Conservation (phyloP, 2,797 vertebrate species). For the Coendou prehensilis region DNA sequence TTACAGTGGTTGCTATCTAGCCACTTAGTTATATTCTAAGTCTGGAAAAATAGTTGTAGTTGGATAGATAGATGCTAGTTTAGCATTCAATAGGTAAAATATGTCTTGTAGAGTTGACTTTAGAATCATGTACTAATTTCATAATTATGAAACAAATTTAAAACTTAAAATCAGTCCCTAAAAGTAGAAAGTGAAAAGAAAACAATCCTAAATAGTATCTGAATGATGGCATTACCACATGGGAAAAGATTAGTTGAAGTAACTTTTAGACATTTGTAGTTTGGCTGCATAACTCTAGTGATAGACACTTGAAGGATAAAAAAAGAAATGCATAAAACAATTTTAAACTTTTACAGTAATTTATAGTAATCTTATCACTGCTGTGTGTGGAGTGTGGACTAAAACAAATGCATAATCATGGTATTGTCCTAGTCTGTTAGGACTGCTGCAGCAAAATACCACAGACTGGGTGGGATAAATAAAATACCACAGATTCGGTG, state of each 20-base stretch:
- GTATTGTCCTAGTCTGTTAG: neutral
- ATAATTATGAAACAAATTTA: slow-evolving; percentile 58
- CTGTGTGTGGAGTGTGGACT: neutral
- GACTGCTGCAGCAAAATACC: neutral
- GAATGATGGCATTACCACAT: neutral
- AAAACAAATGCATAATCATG: neutral
- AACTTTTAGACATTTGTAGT: neutral
- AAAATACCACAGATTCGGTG: too few relatives aligned
- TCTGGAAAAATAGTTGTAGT: neutral
- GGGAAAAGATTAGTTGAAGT: neutral
- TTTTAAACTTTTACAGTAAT: neutral
- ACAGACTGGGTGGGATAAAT: neutral
- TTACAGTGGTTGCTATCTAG: neutral
- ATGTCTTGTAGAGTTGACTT: neutral
- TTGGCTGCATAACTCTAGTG: neutral
- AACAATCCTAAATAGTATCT: neutral
- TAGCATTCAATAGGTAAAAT: slow-evolving; percentile 25
- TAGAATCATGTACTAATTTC: slow-evolving; percentile 22
- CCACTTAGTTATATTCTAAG: neutral
- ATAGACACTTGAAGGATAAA: neutral
- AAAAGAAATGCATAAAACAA: neutral
- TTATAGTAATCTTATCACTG: neutral
- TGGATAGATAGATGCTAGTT: neutral
- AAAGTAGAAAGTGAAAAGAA: slow-evolving; percentile 48
- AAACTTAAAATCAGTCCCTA: neutral